These are phyloP conservation scores for Sturnus vulgaris DNA, from an alignment of 2,113 vertebrate species.

Conservation along the genomic window DNA sequence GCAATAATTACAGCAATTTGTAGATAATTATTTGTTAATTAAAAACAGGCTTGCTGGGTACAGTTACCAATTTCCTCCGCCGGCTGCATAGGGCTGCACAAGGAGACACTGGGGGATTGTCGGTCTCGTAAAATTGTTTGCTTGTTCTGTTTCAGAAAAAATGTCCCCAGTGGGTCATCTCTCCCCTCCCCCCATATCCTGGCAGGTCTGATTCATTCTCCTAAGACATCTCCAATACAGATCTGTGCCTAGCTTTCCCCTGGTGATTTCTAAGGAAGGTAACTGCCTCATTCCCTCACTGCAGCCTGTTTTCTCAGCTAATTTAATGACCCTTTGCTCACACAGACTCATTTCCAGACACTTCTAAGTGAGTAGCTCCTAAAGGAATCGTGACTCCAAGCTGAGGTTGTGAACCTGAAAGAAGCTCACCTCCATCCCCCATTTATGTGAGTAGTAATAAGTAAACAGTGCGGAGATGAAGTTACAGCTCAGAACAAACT, in stretches of 20 bases:
- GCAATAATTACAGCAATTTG: conserved; percentile 70
- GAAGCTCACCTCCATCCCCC: background rate
- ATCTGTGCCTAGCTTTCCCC: background rate
- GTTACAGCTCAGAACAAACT: background rate
- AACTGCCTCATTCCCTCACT: background rate
- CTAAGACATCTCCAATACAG: background rate
- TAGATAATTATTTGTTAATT: conserved; percentile 71
- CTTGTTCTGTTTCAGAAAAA: conserved; percentile 10
- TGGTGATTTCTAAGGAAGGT: background rate
- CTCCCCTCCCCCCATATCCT: background rate
- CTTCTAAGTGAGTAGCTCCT: background rate
- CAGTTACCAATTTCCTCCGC: conserved; percentile 54
- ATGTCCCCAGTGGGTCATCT: background rate
- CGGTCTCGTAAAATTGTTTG: background rate
- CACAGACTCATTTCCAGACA: background rate
- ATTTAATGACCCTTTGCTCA: background rate
- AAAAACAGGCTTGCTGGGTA: conserved; percentile 65
- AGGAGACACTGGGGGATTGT: conserved; percentile 49
- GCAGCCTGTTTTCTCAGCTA: background rate
- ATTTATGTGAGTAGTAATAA: background rate
- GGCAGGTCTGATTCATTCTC: conserved; percentile 5
- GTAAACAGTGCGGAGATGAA: background rate
- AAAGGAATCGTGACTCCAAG: background rate
- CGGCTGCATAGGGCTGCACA: conserved; percentile 3
- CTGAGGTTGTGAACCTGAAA: background rate